Evolutionary conservation across 2,888 invertebrate genomes (phyloP).

Genomic region (Pammene fasciana): DNA sequence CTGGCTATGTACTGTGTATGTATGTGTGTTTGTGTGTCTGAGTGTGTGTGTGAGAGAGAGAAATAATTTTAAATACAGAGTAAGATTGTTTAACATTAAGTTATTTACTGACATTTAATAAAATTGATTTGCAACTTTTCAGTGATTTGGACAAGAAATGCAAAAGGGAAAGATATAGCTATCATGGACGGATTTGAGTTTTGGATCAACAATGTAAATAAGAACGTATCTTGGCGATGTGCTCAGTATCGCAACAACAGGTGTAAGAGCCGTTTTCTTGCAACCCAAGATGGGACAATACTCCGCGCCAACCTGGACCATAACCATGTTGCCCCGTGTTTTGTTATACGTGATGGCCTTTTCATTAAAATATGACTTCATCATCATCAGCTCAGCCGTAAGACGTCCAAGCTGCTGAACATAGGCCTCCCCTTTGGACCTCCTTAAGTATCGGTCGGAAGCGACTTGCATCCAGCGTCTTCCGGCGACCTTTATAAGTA

Average conservation of each 20-base stretch:
- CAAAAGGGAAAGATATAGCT: constrained; percentile 24
- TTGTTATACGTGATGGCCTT: constrained; percentile 6
- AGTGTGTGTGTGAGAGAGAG: too few species aligned
- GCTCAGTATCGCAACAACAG: constrained; percentile 13
- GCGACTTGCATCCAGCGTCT: too few species aligned
- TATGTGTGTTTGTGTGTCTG: too few species aligned
- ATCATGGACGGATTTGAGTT: constrained; percentile 22
- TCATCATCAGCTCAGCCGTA: too few species aligned
- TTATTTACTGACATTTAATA: too few species aligned
- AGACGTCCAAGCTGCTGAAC: too few species aligned
- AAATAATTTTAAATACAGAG: too few species aligned
- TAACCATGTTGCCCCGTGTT: background rate
- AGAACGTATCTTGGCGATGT: constrained; percentile 34
- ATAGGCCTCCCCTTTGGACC: too few species aligned
- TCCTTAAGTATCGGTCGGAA: too few species aligned
- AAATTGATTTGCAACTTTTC: background rate
- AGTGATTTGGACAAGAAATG: constrained; percentile 20
- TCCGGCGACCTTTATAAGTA: too few species aligned
- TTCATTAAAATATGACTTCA: background rate
- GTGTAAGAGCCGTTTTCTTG: constrained; percentile 38
- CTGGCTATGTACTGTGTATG: too few species aligned
- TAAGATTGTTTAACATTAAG: too few species aligned
- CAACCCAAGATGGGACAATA: constrained; percentile 4
- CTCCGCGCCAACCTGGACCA: constrained; percentile 12
- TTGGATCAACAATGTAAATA: constrained; percentile 13